Conservation (phyloP, 2,113 vertebrate genomes). For the Pimephales promelas region DNA sequence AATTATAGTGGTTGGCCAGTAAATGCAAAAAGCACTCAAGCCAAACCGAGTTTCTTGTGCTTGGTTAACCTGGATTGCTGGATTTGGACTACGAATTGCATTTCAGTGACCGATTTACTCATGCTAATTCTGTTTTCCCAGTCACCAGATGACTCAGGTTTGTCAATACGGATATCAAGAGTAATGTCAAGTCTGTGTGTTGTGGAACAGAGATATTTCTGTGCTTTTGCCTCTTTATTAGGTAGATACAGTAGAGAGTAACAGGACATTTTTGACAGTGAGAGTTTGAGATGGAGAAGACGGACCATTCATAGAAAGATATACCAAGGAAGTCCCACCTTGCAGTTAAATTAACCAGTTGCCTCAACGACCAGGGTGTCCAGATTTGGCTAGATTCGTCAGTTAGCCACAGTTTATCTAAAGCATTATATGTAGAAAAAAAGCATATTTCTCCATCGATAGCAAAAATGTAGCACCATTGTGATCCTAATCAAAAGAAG, state of each 20-base stretch:
- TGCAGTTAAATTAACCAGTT: not conserved
- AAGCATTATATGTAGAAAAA: too few species aligned
- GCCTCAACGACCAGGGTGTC: not conserved
- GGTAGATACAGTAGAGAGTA: not conserved
- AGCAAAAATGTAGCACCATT: not conserved
- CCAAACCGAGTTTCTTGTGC: not conserved
- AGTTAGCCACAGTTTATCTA: not conserved
- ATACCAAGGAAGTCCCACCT: not conserved
- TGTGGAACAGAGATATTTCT: not conserved
- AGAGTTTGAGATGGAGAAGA: not conserved
- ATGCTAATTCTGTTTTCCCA: slow-evolving; percentile 7
- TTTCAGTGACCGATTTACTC: not conserved
- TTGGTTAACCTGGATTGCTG: not conserved
- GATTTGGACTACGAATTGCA: not conserved
- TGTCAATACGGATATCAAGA: not conserved
- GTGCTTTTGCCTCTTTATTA: not conserved
- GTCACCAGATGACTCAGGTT: slow-evolving; percentile 2
- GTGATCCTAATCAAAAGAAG: not conserved
- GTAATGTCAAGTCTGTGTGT: not conserved
- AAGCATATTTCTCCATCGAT: not conserved
- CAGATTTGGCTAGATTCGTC: not conserved
- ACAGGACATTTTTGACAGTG: not conserved
- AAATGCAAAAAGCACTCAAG: not conserved
- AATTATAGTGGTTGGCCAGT: not conserved
- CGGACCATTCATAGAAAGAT: not conserved